Percentiles rank a stretch among this genome's conserved stretches.
Conservation (phyloP, 2,113 vertebrate genomes). For the Nannospalax galili region DNA sequence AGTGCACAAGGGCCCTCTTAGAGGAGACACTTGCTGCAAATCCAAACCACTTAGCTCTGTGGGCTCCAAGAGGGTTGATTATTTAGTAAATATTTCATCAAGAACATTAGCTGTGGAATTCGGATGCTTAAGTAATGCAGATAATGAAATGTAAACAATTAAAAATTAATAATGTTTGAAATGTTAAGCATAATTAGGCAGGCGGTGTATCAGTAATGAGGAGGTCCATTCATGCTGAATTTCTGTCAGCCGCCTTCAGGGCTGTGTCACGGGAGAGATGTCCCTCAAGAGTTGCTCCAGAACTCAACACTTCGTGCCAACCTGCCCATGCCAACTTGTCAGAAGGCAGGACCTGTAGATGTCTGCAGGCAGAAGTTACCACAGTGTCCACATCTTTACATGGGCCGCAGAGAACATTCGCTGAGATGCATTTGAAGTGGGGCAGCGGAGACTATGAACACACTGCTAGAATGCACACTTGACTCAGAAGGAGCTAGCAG, state of each 20-base stretch:
- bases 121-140: constrained; percentile 79
- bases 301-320: neutral
- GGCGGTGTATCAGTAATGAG: constrained; percentile 51
- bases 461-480: constrained; percentile 2
- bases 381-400: neutral
- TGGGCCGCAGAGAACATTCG: neutral
- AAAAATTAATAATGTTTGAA: constrained; percentile 83
- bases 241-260: constrained; percentile 36
- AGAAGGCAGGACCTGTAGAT: neutral
- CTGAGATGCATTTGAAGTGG: neutral
- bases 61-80: constrained; percentile 68
- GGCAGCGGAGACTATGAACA: neutral
- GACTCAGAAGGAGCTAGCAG: neutral
- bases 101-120: constrained; percentile 82
- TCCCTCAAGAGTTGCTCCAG: neutral
- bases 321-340: neutral
- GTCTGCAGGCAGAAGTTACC: neutral
- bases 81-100: constrained; percentile 84
- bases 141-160: constrained; percentile 84
- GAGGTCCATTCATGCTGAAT: constrained; percentile 61
- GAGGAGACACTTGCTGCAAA: constrained; percentile 62
- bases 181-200: constrained; percentile 77
- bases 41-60: constrained; percentile 43
- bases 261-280: neutral
- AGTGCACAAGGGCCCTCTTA: neutral